Evolutionary conservation across 2,797 vertebrate species (phyloP), one percentile per base, ranked within the genome.

Genomic region (Phalloptychus januarius): DNA sequence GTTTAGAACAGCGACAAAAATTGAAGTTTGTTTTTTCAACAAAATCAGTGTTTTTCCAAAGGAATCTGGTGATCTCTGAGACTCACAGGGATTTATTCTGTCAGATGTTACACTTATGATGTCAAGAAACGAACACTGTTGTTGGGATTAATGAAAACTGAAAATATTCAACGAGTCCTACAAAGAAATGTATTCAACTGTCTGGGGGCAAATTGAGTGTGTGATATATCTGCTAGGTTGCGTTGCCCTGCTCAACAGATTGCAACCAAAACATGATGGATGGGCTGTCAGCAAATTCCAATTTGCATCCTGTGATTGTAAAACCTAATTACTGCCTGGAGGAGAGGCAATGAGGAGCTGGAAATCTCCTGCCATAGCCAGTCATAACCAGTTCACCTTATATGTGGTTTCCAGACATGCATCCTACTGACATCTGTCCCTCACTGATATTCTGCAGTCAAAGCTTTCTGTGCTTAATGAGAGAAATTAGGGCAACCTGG

Each of bases 271-370:
- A 58, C 76, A 79, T 92, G 89, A 94, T 88, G 89, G 92, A 94
- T 93, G 83, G 80, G 81, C 87, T 85, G 90, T 91, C 93, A n/a
- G 84, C 33, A 76, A 82, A 84, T 83, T 92, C 83, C 80, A 87
- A 93, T 94, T 94, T 94, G 77, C 90, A 85, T 87, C 67, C 2
- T 28, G 75, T 89, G 90, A 94, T 91, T 90, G 88, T 83, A 78
- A 91, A 90, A 93, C 86, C 80, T 86, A 92, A 93, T 93, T 89
- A 91, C 79, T 52, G 56, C 0, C 20, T 70, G 72, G 81, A 83
- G 86, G 84, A 87, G 86, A 79, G 78, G 82, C 2, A 6, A 78
- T 28, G 77, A 80, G 38, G 74, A 71, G 73, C 70, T 46, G 71
- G 71, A 80, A 85, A 85, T 86, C 83, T 84, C 77, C 40, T 7